phyloP scores from a whole-genome alignment of 2,113 vertebrate species.

The Ginglymostoma cirratum region DNA sequence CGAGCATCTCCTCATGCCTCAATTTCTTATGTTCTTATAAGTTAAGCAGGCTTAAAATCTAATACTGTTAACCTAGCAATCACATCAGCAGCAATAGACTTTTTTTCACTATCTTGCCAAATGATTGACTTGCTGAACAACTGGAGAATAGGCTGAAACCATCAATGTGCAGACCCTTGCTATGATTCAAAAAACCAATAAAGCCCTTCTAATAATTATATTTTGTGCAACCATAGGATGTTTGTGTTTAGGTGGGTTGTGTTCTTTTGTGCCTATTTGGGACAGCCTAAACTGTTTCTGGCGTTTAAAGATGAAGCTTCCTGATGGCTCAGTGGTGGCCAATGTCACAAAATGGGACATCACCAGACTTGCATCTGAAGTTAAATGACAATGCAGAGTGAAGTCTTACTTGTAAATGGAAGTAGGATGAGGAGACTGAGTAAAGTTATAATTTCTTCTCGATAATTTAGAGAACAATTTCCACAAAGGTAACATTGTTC shows the following conservation, averaged over 20 bases:
- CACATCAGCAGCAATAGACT: background rate
- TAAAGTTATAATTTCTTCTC: background rate
- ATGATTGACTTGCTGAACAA: background rate
- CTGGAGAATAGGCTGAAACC: background rate
- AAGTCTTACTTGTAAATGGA: background rate
- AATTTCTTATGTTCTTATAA: no score
- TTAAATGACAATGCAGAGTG: background rate
- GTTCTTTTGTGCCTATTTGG: background rate
- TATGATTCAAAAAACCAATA: background rate
- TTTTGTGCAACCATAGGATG: background rate
- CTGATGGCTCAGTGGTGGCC: background rate
- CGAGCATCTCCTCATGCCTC: no score
- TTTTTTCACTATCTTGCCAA: no score
- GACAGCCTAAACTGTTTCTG: background rate
- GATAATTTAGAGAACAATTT: background rate
- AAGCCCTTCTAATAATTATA: background rate
- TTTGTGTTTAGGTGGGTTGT: background rate
- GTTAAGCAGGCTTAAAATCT: background rate
- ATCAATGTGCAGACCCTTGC: background rate
- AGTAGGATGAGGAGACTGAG: background rate
- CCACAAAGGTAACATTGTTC: background rate
- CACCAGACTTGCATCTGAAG: background rate
- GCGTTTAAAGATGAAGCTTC: background rate
- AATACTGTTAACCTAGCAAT: background rate
- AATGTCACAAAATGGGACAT: background rate